A percentile compares a stretch with the other conserved stretches of the same genome.
These are phyloP conservation scores for Actias luna DNA, from an alignment of 2,888 invertebrate species.

Conservation along the genomic window DNA sequence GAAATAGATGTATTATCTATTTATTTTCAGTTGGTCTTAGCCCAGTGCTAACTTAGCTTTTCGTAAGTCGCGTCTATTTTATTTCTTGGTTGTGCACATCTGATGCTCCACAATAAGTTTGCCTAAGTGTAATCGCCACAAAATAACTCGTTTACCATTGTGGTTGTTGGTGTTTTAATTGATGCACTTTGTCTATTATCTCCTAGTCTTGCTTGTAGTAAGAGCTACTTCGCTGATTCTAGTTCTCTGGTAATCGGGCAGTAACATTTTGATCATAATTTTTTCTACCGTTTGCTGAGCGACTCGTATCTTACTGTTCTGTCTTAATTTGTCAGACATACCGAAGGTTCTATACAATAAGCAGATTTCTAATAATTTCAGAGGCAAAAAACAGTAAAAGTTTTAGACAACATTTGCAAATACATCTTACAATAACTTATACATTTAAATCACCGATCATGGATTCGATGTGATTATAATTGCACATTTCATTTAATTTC, in stretches of 20 bases:
- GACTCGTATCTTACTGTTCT: background rate
- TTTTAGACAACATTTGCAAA: background rate
- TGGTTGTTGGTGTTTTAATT: background rate
- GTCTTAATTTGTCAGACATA: background rate
- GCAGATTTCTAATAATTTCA: background rate
- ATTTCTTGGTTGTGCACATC: too few species aligned
- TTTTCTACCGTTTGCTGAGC: background rate
- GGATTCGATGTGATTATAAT: conserved; percentile 39
- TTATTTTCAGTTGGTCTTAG: background rate
- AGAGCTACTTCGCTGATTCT: background rate
- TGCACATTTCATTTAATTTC: conserved; percentile 23
- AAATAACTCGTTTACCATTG: background rate
- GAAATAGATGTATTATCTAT: background rate
- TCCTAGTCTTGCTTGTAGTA: background rate
- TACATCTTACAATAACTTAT: background rate
- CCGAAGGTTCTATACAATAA: background rate
- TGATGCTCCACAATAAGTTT: background rate
- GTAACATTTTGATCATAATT: background rate
- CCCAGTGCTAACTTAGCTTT: background rate
- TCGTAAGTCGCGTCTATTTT: too few species aligned
- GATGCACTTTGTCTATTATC: background rate
- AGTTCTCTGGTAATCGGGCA: background rate
- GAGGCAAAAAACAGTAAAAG: background rate
- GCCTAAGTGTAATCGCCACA: background rate
- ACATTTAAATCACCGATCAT: background rate